Conservation (phyloP, 2,113 vertebrate species). For the Pachyramphus minor region DNA sequence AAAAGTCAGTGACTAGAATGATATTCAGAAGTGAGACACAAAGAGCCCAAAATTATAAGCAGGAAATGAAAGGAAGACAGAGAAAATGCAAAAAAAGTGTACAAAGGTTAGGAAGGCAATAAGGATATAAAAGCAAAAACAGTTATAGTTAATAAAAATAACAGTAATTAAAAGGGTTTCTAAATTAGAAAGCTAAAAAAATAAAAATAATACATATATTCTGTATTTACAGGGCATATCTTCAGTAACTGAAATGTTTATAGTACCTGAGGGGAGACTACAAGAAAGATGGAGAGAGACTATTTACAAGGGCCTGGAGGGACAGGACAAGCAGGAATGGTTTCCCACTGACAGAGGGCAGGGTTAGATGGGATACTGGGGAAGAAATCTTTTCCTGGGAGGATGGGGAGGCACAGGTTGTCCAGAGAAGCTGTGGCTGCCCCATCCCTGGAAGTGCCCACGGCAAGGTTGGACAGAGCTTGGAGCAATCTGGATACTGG, state of each 20-base stretch:
- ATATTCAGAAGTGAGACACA: not conserved
- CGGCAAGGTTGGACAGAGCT: rapidly evolving
- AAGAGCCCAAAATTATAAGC: not conserved
- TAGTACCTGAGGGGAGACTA: not conserved
- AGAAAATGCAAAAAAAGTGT: not conserved
- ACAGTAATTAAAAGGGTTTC: not conserved
- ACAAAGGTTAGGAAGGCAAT: not conserved
- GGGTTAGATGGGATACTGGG: not conserved
- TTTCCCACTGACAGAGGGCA: not conserved
- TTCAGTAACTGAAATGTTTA: not conserved
- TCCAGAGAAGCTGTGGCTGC: not conserved
- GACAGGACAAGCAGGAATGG: not conserved
- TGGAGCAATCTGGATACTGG: not conserved
- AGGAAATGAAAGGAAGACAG: not conserved
- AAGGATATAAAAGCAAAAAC: not conserved
- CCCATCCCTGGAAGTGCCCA: not conserved
- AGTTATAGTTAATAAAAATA: not conserved
- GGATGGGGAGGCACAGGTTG: not conserved
- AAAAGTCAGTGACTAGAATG: not conserved
- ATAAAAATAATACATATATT: not conserved
- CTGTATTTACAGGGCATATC: not conserved
- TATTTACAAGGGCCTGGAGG: not conserved
- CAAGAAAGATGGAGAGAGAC: not conserved
- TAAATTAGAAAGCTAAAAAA: not conserved
- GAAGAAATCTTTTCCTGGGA: not conserved